phyloP scores from a whole-genome alignment of 2,797 vertebrate genomes.

The Manis pentadactyla region DNA sequence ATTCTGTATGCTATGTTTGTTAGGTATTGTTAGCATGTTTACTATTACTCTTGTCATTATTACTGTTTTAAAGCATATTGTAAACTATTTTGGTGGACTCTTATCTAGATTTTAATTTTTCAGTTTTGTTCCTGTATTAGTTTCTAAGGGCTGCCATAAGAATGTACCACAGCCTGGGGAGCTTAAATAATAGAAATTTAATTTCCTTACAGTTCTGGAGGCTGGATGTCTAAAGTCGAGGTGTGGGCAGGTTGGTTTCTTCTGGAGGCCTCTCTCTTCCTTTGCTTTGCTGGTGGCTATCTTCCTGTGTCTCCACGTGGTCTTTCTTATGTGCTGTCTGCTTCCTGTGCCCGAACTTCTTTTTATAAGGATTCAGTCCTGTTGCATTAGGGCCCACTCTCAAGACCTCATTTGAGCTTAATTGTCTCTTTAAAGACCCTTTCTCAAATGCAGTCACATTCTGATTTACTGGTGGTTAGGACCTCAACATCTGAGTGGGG shows the following conservation, averaged over 20 bases:
- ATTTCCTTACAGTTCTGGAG: neutral
- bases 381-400: neutral
- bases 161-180: neutral
- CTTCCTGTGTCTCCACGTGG: neutral
- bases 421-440: neutral
- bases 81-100: conserved; percentile 25
- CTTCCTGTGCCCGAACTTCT: neutral
- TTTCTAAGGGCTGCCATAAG: neutral
- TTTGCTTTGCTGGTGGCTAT: neutral
- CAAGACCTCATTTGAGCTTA: conserved; percentile 5
- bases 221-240: neutral
- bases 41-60: neutral
- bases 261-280: neutral
- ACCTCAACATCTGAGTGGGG: neutral
- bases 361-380: neutral
- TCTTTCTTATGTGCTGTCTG: neutral
- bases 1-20: neutral
- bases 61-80: conserved; percentile 14
- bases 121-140: neutral
- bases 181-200: neutral
- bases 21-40: neutral
- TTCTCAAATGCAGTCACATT: neutral
- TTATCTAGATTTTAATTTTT: neutral
- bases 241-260: neutral
- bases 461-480: neutral